Evolutionary conservation across 2,888 invertebrate genomes (phyloP), one percentile per base, ranked within the genome.

Genomic region (Tachystola acroxantha): DNA sequence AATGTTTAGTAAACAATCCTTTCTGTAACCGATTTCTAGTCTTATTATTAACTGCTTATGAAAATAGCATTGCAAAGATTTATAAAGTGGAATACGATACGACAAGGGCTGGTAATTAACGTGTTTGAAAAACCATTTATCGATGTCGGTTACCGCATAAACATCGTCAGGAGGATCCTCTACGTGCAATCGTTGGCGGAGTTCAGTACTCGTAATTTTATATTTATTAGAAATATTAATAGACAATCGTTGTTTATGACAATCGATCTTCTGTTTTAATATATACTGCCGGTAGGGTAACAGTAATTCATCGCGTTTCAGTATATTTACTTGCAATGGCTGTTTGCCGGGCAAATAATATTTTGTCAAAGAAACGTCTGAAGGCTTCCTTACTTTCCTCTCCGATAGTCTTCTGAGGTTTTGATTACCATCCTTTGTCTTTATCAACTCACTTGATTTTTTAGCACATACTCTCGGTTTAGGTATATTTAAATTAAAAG

Each of bases 1-100:
- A 16, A 91, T 89, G 32, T 88, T 81, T 32, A 88, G 61, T 42
- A 79, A 68, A 37, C 74, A 72, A 50, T 90, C 89, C 35, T 69
- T 73, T 52, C 76, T 74, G 33, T 70, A 78, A 0, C 85, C 88
- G 12, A 80, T 57, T 46, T 78, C 68, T 34, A 70, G 64, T 42
- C 52, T 64, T 20, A 60, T 39, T 41, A 70, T 51, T 31, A 78
- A 31, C 22, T 59, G 46, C 39, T 62, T 45, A 49, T 64, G 62
- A 30, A 65, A 56, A 11, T 62, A 37, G 40, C 39, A 36, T 49
- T 64, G 66, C 1, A 76, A 45, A 6, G 74, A 65, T 55, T 77
- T 80, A 46, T 53, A 79, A 12, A 62, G 42, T 12, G 64, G 65
- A 14, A 55, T 55, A 35, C 57, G 55, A 25, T 49, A 45, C n/a